Evolutionary conservation across 2,888 invertebrate species (phyloP).

Genomic region (Dinocampus coccinellae): DNA sequence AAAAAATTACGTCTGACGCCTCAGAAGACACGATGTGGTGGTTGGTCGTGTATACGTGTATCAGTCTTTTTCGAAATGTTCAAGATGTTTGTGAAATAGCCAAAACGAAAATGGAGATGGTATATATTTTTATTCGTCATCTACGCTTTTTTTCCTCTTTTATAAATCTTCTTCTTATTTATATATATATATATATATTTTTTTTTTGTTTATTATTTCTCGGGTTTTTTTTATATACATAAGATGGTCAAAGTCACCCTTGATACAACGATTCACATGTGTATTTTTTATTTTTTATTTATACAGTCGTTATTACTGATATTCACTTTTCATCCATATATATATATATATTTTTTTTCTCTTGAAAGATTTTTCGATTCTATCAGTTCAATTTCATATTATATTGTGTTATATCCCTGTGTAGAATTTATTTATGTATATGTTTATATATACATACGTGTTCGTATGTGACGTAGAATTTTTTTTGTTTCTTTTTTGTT

Average conservation of each 20-base stretch:
- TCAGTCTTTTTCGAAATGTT: not conserved
- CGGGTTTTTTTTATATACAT: too few relatives aligned
- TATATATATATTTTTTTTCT: not conserved
- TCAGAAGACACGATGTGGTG: not conserved
- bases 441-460: too few relatives aligned
- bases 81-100: not conserved
- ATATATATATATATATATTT: not conserved
- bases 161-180: not conserved
- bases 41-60: not conserved
- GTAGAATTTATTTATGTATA: not conserved
- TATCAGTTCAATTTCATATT: not conserved
- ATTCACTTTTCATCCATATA: not conserved
- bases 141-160: not conserved
- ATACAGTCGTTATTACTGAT: not conserved
- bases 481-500: too few relatives aligned
- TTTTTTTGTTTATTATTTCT: too few relatives aligned
- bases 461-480: too few relatives aligned
- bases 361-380: not conserved
- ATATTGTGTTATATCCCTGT: not conserved
- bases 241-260: not conserved
- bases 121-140: not conserved
- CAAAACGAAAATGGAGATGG: not conserved
- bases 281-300: not conserved
- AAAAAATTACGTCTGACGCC: slow-evolving; percentile 12
- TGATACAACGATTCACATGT: not conserved